phyloP scores from a whole-genome alignment of 2,113 vertebrate genomes.

The Hystrix cristata region DNA sequence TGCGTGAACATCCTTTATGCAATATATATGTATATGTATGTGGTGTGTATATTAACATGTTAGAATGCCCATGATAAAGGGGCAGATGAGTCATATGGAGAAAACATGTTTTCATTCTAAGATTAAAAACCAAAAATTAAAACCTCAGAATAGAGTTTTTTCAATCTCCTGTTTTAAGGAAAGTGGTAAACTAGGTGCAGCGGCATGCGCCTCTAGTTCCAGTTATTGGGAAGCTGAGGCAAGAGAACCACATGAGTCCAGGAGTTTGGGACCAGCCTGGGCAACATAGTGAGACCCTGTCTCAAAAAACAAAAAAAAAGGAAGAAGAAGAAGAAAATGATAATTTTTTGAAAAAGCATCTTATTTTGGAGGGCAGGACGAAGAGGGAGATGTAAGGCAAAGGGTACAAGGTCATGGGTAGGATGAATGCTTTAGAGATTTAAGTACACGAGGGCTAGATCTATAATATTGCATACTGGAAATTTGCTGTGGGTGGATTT shows the following conservation, averaged over 20 bases:
- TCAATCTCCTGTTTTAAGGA: constrained; percentile 5
- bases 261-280: neutral
- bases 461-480: neutral
- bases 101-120: neutral
- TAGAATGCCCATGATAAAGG: neutral
- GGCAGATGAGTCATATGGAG: neutral
- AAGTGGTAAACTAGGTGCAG: neutral
- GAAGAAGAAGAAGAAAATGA: neutral
- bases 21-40: too few relatives aligned
- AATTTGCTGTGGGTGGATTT: neutral
- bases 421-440: neutral
- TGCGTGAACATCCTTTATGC: neutral
- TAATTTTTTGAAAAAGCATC: neutral
- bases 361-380: neutral
- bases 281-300: neutral
- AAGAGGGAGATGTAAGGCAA: neutral
- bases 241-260: neutral
- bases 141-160: constrained; percentile 21
- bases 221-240: neutral
- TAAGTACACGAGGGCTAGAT: neutral
- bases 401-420: neutral
- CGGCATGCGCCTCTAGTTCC: neutral
- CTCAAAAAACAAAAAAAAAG: neutral
- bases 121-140: constrained; percentile 6
- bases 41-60: neutral